Evolutionary conservation across 2,888 invertebrate species (phyloP).

Genomic region (Heliconius hortense): DNA sequence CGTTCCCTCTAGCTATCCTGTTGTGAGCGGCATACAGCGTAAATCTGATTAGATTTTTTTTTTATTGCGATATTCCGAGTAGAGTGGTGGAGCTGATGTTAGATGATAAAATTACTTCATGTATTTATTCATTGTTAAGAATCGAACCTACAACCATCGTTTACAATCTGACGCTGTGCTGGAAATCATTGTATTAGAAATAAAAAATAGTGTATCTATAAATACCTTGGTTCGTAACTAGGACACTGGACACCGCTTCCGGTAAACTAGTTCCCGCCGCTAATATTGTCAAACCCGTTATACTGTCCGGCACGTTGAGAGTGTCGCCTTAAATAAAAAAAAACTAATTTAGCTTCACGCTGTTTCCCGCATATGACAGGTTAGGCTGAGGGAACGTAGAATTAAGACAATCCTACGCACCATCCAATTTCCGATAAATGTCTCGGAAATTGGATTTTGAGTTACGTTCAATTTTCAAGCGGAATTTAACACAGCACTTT

Average conservation of each 20-base stretch:
- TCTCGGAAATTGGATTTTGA: too few relatives aligned
- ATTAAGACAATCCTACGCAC: neutral
- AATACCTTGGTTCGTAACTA: constrained; percentile 91
- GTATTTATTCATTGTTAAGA: too few relatives aligned
- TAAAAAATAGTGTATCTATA: neutral
- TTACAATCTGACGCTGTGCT: too few relatives aligned
- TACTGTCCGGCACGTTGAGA: constrained; percentile 89
- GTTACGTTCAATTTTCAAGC: neutral
- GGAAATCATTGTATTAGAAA: too few relatives aligned
- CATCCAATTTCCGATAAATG: too few relatives aligned
- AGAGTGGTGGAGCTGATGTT: neutral
- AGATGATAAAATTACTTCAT: neutral
- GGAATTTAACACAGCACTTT: neutral
- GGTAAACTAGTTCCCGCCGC: constrained; percentile 94
- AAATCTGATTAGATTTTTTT: neutral
- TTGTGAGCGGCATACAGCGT: too few relatives aligned
- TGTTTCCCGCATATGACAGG: neutral
- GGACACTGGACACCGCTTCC: constrained; percentile 92
- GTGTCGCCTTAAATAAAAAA: constrained; percentile 84
- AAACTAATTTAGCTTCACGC: neutral
- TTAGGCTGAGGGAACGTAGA: neutral
- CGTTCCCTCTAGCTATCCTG: too few relatives aligned
- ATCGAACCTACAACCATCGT: too few relatives aligned
- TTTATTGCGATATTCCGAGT: neutral
- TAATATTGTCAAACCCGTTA: constrained; percentile 91